Evolutionary conservation across 2,797 vertebrate species (phyloP).

Genomic region (Menidia menidia): DNA sequence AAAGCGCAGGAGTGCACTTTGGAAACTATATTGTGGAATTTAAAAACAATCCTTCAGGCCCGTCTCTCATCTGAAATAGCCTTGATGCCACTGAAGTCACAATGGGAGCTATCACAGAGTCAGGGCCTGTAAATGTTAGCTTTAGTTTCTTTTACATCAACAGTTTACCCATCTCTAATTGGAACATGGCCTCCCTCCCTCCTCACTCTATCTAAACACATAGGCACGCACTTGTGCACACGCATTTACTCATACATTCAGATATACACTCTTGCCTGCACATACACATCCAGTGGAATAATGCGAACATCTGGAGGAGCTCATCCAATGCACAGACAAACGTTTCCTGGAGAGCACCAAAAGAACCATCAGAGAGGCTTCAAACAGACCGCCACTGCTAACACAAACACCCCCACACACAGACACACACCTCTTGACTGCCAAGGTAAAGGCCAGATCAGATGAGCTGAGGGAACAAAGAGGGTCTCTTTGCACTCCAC

Average conservation of each 20-base stretch:
- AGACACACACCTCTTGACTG: slow-evolving; percentile 51
- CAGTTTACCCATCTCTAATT: slow-evolving; percentile 83
- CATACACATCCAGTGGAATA: slow-evolving; percentile 55
- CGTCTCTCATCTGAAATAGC: slow-evolving; percentile 54
- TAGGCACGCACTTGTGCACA: slow-evolving; percentile 16
- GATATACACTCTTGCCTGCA: slow-evolving; percentile 24
- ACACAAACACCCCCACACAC: slow-evolving; percentile 60
- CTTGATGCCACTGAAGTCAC: slow-evolving; percentile 62
- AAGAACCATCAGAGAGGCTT: slow-evolving; percentile 73
- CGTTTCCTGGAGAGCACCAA: slow-evolving; percentile 76
- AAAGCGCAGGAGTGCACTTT: slow-evolving; percentile 73
- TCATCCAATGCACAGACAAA: slow-evolving; percentile 78
- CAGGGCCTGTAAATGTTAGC: slow-evolving; percentile 80
- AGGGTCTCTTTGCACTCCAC: slow-evolving; percentile 60
- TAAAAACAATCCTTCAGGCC: slow-evolving; percentile 60
- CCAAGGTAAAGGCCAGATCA: slow-evolving; percentile 64
- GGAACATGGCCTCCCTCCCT: slow-evolving; percentile 66
- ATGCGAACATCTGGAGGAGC: slow-evolving; percentile 80
- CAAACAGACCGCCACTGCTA: slow-evolving; percentile 66
- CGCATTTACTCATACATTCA: slow-evolving; percentile 20
- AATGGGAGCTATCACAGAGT: slow-evolving; percentile 76
- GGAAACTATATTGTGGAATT: slow-evolving; percentile 67
- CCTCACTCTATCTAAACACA: slow-evolving; percentile 72
- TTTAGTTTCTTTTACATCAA: slow-evolving; percentile 82
- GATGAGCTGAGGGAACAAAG: slow-evolving; percentile 70